Conservation (phyloP, 2,113 vertebrate genomes). For the Burhinus oedicnemus region DNA sequence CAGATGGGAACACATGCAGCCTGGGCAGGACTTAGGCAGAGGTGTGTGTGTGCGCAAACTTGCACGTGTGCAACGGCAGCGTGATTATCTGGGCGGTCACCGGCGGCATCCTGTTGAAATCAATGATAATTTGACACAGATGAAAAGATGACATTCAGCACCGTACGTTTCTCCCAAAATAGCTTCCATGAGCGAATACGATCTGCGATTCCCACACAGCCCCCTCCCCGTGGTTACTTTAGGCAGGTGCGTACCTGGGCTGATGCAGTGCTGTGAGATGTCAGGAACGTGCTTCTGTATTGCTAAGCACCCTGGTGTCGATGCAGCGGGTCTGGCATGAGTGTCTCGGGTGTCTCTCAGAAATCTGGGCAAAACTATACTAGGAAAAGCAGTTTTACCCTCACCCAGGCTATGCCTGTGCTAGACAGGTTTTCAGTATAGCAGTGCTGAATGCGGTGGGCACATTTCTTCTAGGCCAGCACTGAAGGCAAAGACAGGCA, state of each 20-base stretch:
- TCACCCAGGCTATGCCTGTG: not conserved
- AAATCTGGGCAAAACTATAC: not conserved
- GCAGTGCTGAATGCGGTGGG: not conserved
- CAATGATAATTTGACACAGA: not conserved
- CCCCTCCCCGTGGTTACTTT: not conserved
- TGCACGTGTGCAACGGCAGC: accelerated
- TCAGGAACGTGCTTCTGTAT: not conserved
- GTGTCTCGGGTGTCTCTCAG: not conserved
- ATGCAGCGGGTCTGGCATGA: not conserved
- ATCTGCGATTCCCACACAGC: not conserved
- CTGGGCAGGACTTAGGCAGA: not conserved
- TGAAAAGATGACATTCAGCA: not conserved
- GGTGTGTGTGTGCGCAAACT: not conserved
- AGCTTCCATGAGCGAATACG: not conserved
- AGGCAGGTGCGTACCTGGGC: not conserved
- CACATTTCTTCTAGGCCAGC: not conserved
- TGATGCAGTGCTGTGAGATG: not conserved
- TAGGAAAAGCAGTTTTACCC: not conserved
- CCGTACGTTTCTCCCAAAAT: not conserved
- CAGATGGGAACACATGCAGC: not conserved
- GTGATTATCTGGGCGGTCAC: not conserved
- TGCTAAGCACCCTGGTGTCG: not conserved
- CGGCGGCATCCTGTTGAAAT: not conserved
- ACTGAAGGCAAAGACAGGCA: not conserved
- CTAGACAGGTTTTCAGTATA: not conserved